A percentile compares a stretch with the other conserved stretches of the same genome.
Conservation (phyloP, 2,797 vertebrate genomes). For the Galagoides demidoff region DNA sequence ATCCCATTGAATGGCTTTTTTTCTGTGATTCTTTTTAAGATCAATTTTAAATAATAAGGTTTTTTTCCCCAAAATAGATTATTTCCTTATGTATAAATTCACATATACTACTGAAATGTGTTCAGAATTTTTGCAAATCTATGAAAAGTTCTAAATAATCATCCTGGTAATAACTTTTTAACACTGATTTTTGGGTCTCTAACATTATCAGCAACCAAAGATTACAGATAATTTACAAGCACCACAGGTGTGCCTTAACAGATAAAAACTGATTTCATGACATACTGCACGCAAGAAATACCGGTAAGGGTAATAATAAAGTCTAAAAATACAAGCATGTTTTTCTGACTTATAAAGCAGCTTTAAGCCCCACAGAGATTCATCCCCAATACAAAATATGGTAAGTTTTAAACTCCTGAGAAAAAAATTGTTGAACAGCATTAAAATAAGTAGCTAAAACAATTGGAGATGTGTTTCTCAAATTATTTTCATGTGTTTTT, state of each 20-base stretch:
- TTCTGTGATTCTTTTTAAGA: not conserved
- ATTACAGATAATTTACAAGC: slow-evolving; percentile 64
- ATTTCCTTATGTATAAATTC: slow-evolving; percentile 14
- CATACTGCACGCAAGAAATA: slow-evolving; percentile 81
- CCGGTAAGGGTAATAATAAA: slow-evolving; percentile 80
- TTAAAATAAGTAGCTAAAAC: slow-evolving; percentile 58
- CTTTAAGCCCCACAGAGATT: slow-evolving; percentile 46
- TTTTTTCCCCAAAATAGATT: not conserved
- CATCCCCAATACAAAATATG: slow-evolving; percentile 79
- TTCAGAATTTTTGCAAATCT: slow-evolving; percentile 11
- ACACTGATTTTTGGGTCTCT: slow-evolving; percentile 58
- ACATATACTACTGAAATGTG: not conserved
- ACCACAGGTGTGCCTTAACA: not conserved
- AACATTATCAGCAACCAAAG: slow-evolving; percentile 62
- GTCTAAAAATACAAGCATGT: slow-evolving; percentile 73
- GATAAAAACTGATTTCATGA: slow-evolving; percentile 53
- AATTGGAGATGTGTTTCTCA: not conserved
- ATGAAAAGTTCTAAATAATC: slow-evolving; percentile 48
- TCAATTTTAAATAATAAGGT: not conserved
- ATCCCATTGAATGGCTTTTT: not conserved
- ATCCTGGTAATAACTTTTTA: not conserved
- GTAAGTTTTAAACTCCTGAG: slow-evolving; percentile 65
- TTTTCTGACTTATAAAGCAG: slow-evolving; percentile 79
- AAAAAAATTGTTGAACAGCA: slow-evolving; percentile 51
- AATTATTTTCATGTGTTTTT: not conserved